phyloP scores from a whole-genome alignment of 2,888 invertebrate genomes.

The Agonopterix arenella region DNA sequence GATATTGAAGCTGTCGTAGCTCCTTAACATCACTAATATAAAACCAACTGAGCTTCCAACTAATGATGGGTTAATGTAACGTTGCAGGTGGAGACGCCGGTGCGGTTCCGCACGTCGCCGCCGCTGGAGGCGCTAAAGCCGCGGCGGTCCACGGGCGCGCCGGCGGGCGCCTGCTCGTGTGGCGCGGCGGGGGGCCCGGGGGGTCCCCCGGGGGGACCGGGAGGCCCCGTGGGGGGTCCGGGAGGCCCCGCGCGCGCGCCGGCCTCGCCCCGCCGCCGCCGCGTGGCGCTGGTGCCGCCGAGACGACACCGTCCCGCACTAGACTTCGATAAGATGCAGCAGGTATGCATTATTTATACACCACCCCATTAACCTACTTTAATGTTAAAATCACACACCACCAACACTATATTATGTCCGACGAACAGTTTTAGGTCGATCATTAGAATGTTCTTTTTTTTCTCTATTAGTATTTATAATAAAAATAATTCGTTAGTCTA shows the following conservation, averaged over 20 bases:
- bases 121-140: conserved; percentile 93
- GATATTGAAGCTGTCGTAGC: too few relatives aligned
- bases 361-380: too few relatives aligned
- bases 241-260: conserved; percentile 54
- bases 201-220: conserved; percentile 54
- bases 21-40: not conserved
- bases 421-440: too few relatives aligned
- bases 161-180: conserved; percentile 70
- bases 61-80: not conserved
- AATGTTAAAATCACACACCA: too few relatives aligned
- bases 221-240: conserved; percentile 75
- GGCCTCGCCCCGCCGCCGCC: conserved; percentile 66
- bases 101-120: conserved; percentile 94
- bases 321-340: conserved; percentile 98
- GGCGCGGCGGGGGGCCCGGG: conserved; percentile 40
- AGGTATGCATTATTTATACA: conserved; percentile 80
- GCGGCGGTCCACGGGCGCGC: conserved; percentile 63
- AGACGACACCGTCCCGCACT: conserved; percentile 77
- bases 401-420: too few relatives aligned
- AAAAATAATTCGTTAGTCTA: too few relatives aligned
- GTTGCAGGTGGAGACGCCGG: conserved; percentile 83
- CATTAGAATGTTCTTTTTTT: too few relatives aligned
- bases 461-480: too few relatives aligned
- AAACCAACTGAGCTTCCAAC: not conserved
- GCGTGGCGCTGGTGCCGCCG: conserved; percentile 54